Evolutionary conservation across 2,113 vertebrate genomes (phyloP), one percentile per base, ranked within the genome.

Genomic region (Micromys minutus): DNA sequence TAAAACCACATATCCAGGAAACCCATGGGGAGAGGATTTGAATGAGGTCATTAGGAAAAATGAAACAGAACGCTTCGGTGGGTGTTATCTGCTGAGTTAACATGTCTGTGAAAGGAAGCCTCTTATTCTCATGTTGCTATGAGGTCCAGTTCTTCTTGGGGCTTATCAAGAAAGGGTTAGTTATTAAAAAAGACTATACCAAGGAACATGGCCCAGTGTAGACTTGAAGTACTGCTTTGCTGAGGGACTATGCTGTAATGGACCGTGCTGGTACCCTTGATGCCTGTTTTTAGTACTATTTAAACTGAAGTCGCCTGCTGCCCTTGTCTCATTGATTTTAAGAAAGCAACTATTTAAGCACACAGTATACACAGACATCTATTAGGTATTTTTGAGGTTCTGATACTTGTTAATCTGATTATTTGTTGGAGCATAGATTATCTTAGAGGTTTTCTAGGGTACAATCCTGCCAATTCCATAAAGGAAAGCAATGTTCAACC

Each of bases 11-110:
- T 97, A 98, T 97, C 97, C 94, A 97, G 97, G 89, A 96, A 97
- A 98, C 98, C 98, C 97, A 97, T 86, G 96, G 96, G 98, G 97
- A 98, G 98, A 92, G 81, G 98, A 98, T 97, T 98, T 98, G 98
- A 98, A 97, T 97, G 98, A 97, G 98, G 87, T 97, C 96, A 97
- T 94, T 98, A 98, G 94, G 98, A 97, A 50, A 98, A 95, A 96
- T 67, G 97, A 97, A 94, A 95, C 95, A 81, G 65, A 97, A 36
- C 61, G 80, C 93, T 89, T 92, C 87, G 47, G 55, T 9, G 52
- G 26, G 3, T 61, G 61, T 88, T 93, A 91, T 75, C 93, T 87
- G 34, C 76, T 89, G 87, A 69, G 91, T 93, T 61, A 61, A 61
- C 57, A 0, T 69, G 47, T 94, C 5, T 65, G 45, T 85, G 39